Conservation (phyloP, 2,888 invertebrate genomes). For the Choreutis nemorana region DNA sequence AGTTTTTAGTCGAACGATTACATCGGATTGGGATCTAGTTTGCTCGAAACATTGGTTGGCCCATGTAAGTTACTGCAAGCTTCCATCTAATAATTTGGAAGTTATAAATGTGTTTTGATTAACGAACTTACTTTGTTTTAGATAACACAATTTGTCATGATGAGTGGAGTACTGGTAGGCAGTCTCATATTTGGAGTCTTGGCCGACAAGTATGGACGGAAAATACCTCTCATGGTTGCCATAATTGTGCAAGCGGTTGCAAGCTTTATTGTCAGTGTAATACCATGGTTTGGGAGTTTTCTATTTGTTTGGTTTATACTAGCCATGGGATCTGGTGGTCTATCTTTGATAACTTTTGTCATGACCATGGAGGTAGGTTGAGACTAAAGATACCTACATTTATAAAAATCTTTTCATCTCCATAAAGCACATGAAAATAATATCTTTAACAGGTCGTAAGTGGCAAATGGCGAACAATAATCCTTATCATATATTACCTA, state of each 20-base stretch:
- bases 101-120: background rate
- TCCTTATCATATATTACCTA: conserved; percentile 70
- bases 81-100: no score
- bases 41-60: conserved; percentile 65
- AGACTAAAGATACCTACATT: no score
- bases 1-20: conserved; percentile 68
- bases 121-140: conserved; percentile 20
- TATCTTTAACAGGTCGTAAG: conserved; percentile 51
- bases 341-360: conserved; percentile 71
- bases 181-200: conserved; percentile 66
- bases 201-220: conserved; percentile 70
- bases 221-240: conserved; percentile 60
- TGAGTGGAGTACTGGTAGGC: conserved; percentile 70
- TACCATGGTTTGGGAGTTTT: conserved; percentile 63
- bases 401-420: background rate
- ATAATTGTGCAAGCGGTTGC: conserved; percentile 61
- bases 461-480: conserved; percentile 66
- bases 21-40: conserved; percentile 72
- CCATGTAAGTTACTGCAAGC: conserved; percentile 57
- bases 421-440: background rate
- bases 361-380: conserved; percentile 66
- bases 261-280: conserved; percentile 58
- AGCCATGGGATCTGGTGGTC: conserved; percentile 69
- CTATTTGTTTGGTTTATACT: conserved; percentile 60
- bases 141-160: conserved; percentile 67